phyloP scores from a whole-genome alignment of 2,888 invertebrate genomes.

The Orchesella flavescens region DNA sequence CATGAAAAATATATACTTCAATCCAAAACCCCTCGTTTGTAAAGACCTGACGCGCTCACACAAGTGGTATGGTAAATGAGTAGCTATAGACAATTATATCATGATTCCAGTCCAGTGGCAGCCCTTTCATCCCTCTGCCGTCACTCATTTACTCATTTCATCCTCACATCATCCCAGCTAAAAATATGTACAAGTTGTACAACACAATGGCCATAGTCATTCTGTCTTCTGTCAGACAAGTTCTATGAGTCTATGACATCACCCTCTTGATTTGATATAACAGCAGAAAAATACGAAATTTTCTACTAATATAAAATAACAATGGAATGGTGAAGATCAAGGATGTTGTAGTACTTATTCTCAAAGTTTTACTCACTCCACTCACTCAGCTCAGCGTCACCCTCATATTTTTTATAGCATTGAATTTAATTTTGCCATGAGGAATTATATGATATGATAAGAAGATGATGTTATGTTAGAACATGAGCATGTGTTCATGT shows the following conservation, averaged over 20 bases:
- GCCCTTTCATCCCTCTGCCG: slow-evolving; percentile 33
- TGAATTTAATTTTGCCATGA: too few species aligned
- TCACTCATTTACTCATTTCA: slow-evolving; percentile 24
- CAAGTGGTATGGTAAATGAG: slow-evolving; percentile 28
- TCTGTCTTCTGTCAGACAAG: not conserved
- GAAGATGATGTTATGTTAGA: too few species aligned
- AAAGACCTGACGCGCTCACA: not conserved
- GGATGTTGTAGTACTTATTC: not conserved
- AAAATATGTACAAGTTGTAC: too few species aligned
- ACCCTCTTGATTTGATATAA: not conserved
- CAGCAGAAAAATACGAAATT: too few species aligned
- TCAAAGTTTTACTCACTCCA: too few species aligned
- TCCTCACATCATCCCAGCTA: too few species aligned
- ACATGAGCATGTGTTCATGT: too few species aligned
- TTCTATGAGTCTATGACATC: slow-evolving; percentile 23
- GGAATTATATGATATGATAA: too few species aligned
- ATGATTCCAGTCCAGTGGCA: slow-evolving; percentile 23
- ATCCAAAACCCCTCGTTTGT: too few species aligned
- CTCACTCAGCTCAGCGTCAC: too few species aligned
- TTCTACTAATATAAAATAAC: too few species aligned
- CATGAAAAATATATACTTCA: slow-evolving; percentile 18
- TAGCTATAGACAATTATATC: slow-evolving; percentile 39
- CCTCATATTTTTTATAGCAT: too few species aligned
- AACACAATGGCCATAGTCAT: not conserved
- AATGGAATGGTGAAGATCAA: not conserved